Evolutionary conservation across 2,888 invertebrate genomes (phyloP).

Genomic region (Gryllus longicercus): DNA sequence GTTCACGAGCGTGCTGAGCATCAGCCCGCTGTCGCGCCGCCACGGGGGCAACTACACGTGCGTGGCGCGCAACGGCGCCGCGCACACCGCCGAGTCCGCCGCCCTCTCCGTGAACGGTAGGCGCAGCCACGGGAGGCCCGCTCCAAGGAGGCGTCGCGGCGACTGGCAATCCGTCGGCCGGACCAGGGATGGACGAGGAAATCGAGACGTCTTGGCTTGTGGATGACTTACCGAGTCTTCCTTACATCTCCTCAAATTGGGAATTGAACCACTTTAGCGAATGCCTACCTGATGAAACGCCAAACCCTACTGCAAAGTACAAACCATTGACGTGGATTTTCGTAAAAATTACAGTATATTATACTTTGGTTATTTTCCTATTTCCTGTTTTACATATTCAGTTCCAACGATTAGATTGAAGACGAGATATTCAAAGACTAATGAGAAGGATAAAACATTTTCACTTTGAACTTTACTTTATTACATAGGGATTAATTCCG

Average conservation of each 20-base stretch:
- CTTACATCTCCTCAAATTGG: background rate
- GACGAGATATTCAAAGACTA: too few species aligned
- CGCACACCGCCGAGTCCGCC: constrained; percentile 49
- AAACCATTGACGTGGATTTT: too few species aligned
- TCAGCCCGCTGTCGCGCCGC: constrained; percentile 51
- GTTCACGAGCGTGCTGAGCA: constrained; percentile 48
- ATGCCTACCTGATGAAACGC: too few species aligned
- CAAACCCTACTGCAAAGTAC: too few species aligned
- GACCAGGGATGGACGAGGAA: background rate
- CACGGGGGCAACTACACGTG: constrained; percentile 55
- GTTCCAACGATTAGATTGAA: too few species aligned
- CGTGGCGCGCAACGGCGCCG: constrained; percentile 51
- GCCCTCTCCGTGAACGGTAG: constrained; percentile 52
- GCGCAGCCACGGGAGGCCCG: constrained; percentile 27
- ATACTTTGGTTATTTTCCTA: too few species aligned
- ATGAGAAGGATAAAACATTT: too few species aligned
- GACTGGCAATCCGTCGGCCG: background rate
- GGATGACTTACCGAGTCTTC: background rate
- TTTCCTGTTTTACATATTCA: too few species aligned
- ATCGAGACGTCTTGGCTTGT: background rate
- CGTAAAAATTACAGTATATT: too few species aligned
- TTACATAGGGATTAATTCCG: too few species aligned
- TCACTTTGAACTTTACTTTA: too few species aligned
- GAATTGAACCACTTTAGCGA: background rate
- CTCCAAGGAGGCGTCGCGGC: background rate